phyloP scores from a whole-genome alignment of 2,888 invertebrate species.

The Eupithecia centaureata region DNA sequence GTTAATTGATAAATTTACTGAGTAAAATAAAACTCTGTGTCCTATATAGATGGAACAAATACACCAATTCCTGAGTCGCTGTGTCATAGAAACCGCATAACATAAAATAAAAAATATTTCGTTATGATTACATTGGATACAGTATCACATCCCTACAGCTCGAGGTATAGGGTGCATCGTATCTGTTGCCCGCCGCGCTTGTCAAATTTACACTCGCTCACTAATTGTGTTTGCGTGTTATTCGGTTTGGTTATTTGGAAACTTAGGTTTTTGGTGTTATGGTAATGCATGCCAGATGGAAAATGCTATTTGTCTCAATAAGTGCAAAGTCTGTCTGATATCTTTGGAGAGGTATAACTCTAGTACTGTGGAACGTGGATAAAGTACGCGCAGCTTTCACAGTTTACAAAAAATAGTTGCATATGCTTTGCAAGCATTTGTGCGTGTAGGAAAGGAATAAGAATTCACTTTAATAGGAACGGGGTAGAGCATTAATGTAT shows the following conservation, averaged over 20 bases:
- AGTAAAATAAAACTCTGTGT: not conserved
- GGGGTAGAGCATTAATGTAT: too few relatives aligned
- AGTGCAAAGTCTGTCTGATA: not conserved
- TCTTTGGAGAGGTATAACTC: not conserved
- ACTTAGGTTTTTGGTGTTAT: conserved; percentile 50
- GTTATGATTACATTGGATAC: not conserved
- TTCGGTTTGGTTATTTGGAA: conserved; percentile 69
- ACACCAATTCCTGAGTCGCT: not conserved
- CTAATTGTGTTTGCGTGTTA: conserved; percentile 78
- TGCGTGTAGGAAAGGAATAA: too few relatives aligned
- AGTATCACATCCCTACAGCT: conserved; percentile 50
- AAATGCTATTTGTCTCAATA: conserved; percentile 5
- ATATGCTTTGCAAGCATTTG: too few relatives aligned
- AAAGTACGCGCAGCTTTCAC: not conserved
- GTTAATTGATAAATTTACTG: not conserved
- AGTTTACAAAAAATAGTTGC: too few relatives aligned
- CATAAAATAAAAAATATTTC: not conserved
- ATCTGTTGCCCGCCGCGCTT: conserved; percentile 54
- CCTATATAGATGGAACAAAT: not conserved
- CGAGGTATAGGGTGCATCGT: conserved; percentile 71
- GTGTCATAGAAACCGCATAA: not conserved
- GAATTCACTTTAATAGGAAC: too few relatives aligned
- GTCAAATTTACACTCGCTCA: conserved; percentile 71
- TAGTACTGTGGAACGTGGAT: not conserved
- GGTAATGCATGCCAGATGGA: conserved; percentile 16